A percentile compares a stretch with the other conserved stretches of the same genome.
Conservation (phyloP, 2,888 invertebrate species). For the Phalera bucephala region DNA sequence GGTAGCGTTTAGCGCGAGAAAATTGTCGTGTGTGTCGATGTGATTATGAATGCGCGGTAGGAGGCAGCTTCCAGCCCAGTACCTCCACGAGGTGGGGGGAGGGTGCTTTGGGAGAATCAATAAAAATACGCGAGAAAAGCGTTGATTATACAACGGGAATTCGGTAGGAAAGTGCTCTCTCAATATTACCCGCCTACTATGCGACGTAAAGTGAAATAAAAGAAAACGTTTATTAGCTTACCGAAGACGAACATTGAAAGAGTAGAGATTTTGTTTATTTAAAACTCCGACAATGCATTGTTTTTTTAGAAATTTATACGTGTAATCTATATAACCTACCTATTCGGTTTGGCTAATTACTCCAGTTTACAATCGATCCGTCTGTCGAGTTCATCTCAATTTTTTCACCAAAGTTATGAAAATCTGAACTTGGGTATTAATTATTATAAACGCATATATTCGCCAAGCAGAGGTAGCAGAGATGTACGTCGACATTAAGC, state of each 20-base stretch:
- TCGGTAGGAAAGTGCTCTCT: constrained; percentile 67
- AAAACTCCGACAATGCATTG: constrained; percentile 7
- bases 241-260: constrained; percentile 38
- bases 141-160: constrained; percentile 80
- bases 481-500: too few species aligned
- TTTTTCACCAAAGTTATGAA: too few species aligned
- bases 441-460: too few species aligned
- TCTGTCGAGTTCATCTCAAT: too few species aligned
- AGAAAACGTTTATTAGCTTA: constrained; percentile 42
- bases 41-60: constrained; percentile 82
- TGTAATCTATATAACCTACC: too few species aligned
- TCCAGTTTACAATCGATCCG: too few species aligned
- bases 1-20: constrained; percentile 52
- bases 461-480: too few species aligned
- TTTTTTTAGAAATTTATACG: too few species aligned
- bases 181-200: constrained; percentile 54
- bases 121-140: constrained; percentile 82
- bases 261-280: constrained; percentile 31
- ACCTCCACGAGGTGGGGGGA: constrained; percentile 52
- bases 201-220: constrained; percentile 51
- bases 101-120: constrained; percentile 68
- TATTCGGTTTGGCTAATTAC: too few species aligned
- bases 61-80: constrained; percentile 78
- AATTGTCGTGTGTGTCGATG: constrained; percentile 72
- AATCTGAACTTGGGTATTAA: too few species aligned